These are phyloP conservation scores for Torymus auratus DNA, from an alignment of 2,888 invertebrate genomes.

Conservation along the genomic window DNA sequence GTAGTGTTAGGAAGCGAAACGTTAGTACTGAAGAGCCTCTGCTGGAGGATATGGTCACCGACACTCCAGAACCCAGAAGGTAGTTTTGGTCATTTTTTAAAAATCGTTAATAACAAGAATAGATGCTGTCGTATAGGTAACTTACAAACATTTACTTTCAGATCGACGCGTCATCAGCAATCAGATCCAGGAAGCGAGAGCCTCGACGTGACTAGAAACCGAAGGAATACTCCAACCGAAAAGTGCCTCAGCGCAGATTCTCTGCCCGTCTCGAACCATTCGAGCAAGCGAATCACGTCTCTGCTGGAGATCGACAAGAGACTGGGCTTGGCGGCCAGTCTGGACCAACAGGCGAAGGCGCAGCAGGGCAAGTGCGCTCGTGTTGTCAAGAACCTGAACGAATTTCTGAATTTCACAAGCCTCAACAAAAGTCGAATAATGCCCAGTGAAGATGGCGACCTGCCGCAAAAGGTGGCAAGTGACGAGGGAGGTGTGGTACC, in stretches of 20 bases:
- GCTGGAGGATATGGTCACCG: conserved; percentile 62
- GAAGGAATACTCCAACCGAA: conserved; percentile 69
- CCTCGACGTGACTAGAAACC: conserved; percentile 64
- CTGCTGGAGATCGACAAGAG: conserved; percentile 64
- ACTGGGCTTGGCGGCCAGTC: conserved; percentile 43
- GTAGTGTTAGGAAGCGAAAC: conserved; percentile 83
- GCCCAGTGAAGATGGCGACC: conserved; percentile 70
- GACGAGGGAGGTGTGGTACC: conserved; percentile 68
- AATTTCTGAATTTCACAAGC: conserved; percentile 88
- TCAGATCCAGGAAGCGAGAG: conserved; percentile 35
- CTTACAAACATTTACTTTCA: conserved; percentile 14
- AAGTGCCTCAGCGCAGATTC: conserved; percentile 71
- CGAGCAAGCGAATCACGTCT: conserved; percentile 64
- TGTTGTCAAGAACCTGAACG: conserved; percentile 88
- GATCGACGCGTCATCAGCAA: conserved; percentile 13
- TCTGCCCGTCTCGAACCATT: conserved; percentile 60
- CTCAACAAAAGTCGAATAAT: conserved; percentile 81
- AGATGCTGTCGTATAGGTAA: not conserved
- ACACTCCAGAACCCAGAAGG: conserved; percentile 66
- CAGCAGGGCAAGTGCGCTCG: conserved; percentile 73
- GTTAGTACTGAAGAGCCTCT: conserved; percentile 87
- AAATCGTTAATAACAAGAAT: not conserved
- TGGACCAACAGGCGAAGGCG: conserved; percentile 61
- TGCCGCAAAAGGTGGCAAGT: conserved; percentile 68
- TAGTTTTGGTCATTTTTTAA: conserved; percentile 50